Evolutionary conservation across 2,797 vertebrate genomes (phyloP).

Genomic region (Uromys caudimaculatus): DNA sequence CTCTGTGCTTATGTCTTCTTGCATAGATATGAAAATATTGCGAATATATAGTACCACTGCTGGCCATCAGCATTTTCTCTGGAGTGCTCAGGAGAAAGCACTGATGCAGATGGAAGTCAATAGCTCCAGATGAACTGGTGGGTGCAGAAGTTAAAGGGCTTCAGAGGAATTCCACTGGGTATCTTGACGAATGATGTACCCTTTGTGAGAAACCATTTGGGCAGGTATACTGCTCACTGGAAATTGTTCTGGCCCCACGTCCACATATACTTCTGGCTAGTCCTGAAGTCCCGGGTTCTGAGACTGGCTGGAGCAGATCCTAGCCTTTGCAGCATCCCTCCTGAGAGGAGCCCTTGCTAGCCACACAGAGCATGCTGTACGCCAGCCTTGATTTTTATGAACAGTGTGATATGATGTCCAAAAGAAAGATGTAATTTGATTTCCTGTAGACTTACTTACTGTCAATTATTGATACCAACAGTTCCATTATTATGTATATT

Average conservation of each 20-base stretch:
- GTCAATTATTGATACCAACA: background rate
- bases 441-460: background rate
- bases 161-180: background rate
- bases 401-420: constrained; percentile 23
- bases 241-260: too few species aligned
- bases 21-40: constrained; percentile 40
- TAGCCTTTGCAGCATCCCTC: rapidly evolving
- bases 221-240: too few species aligned
- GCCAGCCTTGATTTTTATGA: background rate
- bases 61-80: background rate
- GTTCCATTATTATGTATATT: too few species aligned
- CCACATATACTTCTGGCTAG: rapidly evolving
- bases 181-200: rapidly evolving
- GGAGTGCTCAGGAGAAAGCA: rapidly evolving
- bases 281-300: background rate
- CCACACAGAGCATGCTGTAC: background rate
- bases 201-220: background rate
- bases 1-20: constrained; percentile 17
- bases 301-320: rapidly evolving
- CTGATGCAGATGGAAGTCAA: rapidly evolving
- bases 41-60: constrained; percentile 21
- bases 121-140: too few species aligned
- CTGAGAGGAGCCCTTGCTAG: rapidly evolving
- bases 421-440: background rate
- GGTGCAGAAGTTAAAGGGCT: background rate